Evolutionary conservation across 1,140 invertebrate genomes (phyloP).

Genomic region (Sesamia nonagrioides): DNA sequence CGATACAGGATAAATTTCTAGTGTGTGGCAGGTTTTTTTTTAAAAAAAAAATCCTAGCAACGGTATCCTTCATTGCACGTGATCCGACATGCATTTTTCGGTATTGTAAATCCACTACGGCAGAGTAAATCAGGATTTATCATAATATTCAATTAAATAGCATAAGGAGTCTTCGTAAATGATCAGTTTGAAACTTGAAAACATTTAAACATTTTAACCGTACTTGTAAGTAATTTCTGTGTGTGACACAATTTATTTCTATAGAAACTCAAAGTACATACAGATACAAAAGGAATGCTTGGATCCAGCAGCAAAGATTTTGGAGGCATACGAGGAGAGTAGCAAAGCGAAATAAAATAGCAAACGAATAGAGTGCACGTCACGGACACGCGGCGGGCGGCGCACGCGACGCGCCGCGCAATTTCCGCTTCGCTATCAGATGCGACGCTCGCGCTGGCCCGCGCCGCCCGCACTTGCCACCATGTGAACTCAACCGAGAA

Average conservation of each 20-base stretch:
- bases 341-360: slow-evolving; percentile 72
- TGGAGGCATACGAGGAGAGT: slow-evolving; percentile 58
- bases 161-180: background rate
- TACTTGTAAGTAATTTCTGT: slow-evolving; percentile 2
- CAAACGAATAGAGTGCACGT: slow-evolving; percentile 68
- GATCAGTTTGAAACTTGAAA: background rate
- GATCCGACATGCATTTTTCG: background rate
- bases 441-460: slow-evolving; percentile 62
- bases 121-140: background rate
- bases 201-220: background rate
- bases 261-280: slow-evolving; percentile 44
- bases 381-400: slow-evolving; percentile 70
- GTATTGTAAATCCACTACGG: background rate
- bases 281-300: slow-evolving; percentile 48
- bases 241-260: background rate
- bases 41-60: too few relatives aligned
- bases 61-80: too few relatives aligned
- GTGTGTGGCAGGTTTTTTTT: too few relatives aligned
- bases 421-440: slow-evolving; percentile 83
- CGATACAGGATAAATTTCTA: too few relatives aligned
- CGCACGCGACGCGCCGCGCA: slow-evolving; percentile 82
- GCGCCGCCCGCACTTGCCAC: slow-evolving; percentile 50
- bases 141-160: background rate
- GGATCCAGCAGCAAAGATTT: slow-evolving; percentile 61
- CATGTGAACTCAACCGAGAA: slow-evolving; percentile 61